Base-by-base conservation (phyloP, 2,113 vertebrate genomes). In the Plectropomus leopardus region DNA sequence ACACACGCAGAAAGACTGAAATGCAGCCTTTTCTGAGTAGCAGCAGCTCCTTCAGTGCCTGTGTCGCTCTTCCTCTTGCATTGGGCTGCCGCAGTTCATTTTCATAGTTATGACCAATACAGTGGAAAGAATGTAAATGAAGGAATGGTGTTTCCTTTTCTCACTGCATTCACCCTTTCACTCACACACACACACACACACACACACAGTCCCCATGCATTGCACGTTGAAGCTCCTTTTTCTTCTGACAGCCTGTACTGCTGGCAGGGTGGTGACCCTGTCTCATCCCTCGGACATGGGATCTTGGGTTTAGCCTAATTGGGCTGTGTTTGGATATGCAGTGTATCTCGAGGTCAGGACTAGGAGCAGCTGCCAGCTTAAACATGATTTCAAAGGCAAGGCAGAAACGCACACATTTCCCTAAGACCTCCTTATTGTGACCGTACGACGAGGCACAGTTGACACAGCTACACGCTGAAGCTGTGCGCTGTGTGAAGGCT, bases 111-210 rank as follows among this genome's bases (percentile, higher is more conserved):
- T 66, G 42, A 53, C 45, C 54, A 21, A 47, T 55, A 74, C 45
- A 47, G 67, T 66, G 66, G 36, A 77, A 76, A 67, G 51, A 88
- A 89, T 87, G 44, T 71, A 59, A 85, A 84, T 85, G 51, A 79
- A 76, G 74, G 14, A 57, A 67, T 58, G 48, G 11, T 3, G 4
- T 51, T 86, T 57, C 48, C 34, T 45, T 9, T 51, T 7, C 58
- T 47, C 10, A 1, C 36, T 64, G 21, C 65, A 64, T 36, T 36
- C 36, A 36, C 55, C 45, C 24, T 26, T 14, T 42, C 51, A 24
- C 23, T 26, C 7, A 14, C 60, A 44, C 60, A 3, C 59, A 7
- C 54, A 45, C 32, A 44, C 30, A 61, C 19, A 63, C 42, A 59
- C 2, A 61, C 32, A 9, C 0, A 53, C 9, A 8, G 26, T 13